Conservation (phyloP, 1,140 invertebrate genomes). For the Dolichoris vasculosae region DNA sequence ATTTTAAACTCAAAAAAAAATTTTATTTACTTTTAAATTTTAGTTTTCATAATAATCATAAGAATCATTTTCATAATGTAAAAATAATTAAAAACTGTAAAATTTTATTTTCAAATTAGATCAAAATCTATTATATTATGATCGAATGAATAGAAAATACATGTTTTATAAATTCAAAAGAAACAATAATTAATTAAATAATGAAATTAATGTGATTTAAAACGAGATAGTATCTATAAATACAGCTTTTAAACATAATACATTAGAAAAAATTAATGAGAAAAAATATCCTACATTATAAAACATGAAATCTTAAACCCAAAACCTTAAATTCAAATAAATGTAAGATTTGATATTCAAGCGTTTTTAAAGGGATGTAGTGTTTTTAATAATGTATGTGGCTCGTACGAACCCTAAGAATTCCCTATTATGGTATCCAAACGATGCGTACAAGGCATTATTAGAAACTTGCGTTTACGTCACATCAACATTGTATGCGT, state of each 20-base stretch:
- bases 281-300: background rate
- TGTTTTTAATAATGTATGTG: background rate
- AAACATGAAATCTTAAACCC: background rate
- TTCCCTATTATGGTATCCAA: conserved; percentile 13
- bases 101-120: no score
- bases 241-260: background rate
- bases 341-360: background rate
- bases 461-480: background rate
- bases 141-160: no score
- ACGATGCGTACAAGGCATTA: conserved; percentile 6
- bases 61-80: no score
- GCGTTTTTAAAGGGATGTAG: background rate
- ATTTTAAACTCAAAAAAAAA: no score
- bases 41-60: no score
- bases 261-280: background rate
- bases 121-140: no score
- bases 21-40: no score
- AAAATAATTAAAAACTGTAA: no score
- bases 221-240: no score
- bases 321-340: background rate
- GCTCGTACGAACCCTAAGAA: background rate
- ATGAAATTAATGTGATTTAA: no score
- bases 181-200: no score
- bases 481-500: background rate
- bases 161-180: no score